Evolutionary conservation across 2,888 invertebrate species (phyloP), one percentile per base, ranked within the genome.

Genomic region (Urechis unicinctus): DNA sequence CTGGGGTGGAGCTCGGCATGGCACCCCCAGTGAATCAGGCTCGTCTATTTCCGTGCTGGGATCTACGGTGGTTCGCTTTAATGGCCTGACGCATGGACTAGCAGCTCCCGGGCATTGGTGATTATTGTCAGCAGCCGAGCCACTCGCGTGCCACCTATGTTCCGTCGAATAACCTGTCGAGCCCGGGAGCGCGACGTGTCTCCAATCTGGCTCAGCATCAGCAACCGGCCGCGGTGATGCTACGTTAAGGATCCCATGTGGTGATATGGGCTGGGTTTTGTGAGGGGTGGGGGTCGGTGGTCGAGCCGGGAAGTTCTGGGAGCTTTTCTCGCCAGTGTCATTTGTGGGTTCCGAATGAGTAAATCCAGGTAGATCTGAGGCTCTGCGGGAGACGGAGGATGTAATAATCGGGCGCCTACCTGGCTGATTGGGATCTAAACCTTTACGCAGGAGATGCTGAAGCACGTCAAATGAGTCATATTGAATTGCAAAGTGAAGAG

Each of bases 401-500:
- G n/a, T n/a, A n/a, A n/a, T n/a, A n/a, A n/a, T n/a, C 9, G 17
- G 17, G 17, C 17, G 9, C 36, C 9, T 45, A 0, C 81, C 82
- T 1, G 81, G 80, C 57, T 81, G 79, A 69, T 84, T 83, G 1
- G 84, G 83, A 64, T 84, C 83, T 53, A 83, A 76, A 36, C 81
- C 81, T 67, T 80, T 80, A 50, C 81, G 81, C 47, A 84, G 79
- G 44, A 84, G 75, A 28, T 83, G 75, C 31, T 28, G 44, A 26
- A 60, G 60, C 21, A 82, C 82, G 61, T 83, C 83, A 36, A 81
- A 71, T 22, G 84, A 80, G 50, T 81, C 81, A 69, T 82, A 79
- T 60, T 82, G 82, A 50, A 84, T 81, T n/a, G 84, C 83, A n/a
- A 73, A 65, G 72, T 84, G 84, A 25, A 84, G 73, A 42, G 83